Base-by-base conservation (phyloP, 2,797 vertebrate species). In the Onychomys leucogaster region DNA sequence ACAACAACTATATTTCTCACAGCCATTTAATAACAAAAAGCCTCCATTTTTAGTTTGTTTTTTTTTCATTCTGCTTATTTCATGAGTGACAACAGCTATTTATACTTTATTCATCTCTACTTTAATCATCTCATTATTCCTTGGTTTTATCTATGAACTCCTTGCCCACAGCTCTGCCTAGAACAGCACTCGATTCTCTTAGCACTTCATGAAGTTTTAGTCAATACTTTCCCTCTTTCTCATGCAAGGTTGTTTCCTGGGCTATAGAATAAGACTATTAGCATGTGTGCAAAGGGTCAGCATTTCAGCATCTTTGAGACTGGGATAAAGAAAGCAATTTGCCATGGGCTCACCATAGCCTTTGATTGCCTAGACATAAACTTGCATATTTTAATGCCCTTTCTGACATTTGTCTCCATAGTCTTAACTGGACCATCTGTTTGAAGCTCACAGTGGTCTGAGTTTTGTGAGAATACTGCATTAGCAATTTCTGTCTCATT, bases 401-500 rank as follows among this genome's bases (percentile, higher is more conserved):
- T 92, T 92, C 61, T 69, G 88, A 77, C 32, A 49, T 94, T 95
- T 87, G 25, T n/a, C 63, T 82, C 95, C 41, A 8, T 83, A 83
- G 55, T 78, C 52, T 92, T 59, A 88, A 67, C 46, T 86, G 69
- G 29, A 49, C 63, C 84, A 84, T 49, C 69, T 95, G 57, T 95
- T 93, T 94, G 46, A 67, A 67, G 23, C 41, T 94, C 49, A 83
- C 46, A 78, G 67, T 91, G 21, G 21, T 86, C 32, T 91, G 34
- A 87, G n/a, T 91, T 84, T 92, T 80, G 6, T 92, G 76, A 92
- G 41, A 96, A 76, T 78, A 63, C 8, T 43, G 63, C 69, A 94
- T 94, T 95, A 83, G 85, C 89, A 75, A 37, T 96, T 94, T 76
- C 89, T 89, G 25, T 92, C 63, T 89, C 29, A 80, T 85, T 96